These are phyloP conservation scores for Neoseiulus cucumeris DNA, from an alignment of 1,140 invertebrate genomes.

Conservation along the genomic window DNA sequence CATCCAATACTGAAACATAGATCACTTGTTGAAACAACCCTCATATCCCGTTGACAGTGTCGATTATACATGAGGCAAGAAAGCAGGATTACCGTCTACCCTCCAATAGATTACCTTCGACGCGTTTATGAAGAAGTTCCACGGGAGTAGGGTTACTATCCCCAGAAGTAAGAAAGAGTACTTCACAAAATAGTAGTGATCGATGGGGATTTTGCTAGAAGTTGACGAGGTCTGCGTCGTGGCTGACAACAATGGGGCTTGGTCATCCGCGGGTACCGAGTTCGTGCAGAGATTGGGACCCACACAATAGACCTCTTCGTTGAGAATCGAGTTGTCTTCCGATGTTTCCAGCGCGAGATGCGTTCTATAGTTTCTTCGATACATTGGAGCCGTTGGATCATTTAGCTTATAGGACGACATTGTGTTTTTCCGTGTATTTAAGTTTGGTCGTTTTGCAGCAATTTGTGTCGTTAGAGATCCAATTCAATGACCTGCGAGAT, in stretches of 20 bases:
- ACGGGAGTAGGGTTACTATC: slow-evolving; percentile 66
- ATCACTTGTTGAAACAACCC: too few species aligned
- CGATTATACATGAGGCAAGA: too few species aligned
- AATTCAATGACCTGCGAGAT: too few species aligned
- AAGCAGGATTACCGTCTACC: too few species aligned
- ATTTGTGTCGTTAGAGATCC: too few species aligned
- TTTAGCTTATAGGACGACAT: neutral
- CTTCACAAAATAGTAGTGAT: slow-evolving; percentile 38
- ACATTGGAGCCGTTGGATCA: neutral
- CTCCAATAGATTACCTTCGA: slow-evolving; percentile 49
- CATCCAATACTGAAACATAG: slow-evolving; percentile 64
- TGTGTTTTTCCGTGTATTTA: too few species aligned
- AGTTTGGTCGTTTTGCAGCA: too few species aligned
- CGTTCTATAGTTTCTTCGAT: neutral
- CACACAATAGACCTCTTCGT: neutral
- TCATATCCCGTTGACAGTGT: too few species aligned
- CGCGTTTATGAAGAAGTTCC: slow-evolving; percentile 85
- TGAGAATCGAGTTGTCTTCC: neutral
- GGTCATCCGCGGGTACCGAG: neutral
- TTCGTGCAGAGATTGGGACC: neutral
- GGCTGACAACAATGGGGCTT: neutral
- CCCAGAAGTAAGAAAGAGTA: slow-evolving; percentile 74
- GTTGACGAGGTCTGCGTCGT: neutral
- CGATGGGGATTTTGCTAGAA: neutral
- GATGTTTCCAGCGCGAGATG: neutral